A percentile compares a stretch with the other conserved stretches of the same genome.
Evolutionary conservation across 2,888 invertebrate species (phyloP).

Genomic region (Hypercompe scribonia): DNA sequence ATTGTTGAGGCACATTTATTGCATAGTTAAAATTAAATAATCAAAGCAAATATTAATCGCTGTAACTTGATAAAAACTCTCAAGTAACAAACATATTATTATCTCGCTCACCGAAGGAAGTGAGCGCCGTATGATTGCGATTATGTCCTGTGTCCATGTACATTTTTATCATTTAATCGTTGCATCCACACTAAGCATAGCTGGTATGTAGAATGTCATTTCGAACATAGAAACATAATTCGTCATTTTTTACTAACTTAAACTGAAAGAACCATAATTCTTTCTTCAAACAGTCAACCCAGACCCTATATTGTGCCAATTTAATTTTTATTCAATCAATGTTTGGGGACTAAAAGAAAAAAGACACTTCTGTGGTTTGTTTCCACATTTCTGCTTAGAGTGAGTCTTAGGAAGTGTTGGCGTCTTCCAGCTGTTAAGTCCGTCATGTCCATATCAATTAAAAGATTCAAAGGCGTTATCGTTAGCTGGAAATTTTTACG

Average conservation of each 20-base stretch:
- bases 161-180: background rate
- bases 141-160: background rate
- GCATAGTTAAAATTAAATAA: no score
- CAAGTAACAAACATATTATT: background rate
- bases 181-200: background rate
- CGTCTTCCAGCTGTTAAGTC: no score
- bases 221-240: background rate
- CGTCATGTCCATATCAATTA: background rate
- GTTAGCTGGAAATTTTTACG: background rate
- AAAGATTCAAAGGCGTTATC: background rate
- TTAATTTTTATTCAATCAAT: no score
- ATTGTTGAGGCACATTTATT: no score
- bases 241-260: no score
- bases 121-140: background rate
- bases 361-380: no score
- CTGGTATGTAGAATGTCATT: background rate
- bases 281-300: no score
- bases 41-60: background rate
- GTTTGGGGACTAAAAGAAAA: no score
- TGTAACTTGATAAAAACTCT: background rate
- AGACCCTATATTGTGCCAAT: no score
- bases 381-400: no score
- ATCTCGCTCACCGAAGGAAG: background rate
- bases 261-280: no score
- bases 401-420: no score